phyloP scores from a whole-genome alignment of 2,888 invertebrate species.

The Fragum sueziense region DNA sequence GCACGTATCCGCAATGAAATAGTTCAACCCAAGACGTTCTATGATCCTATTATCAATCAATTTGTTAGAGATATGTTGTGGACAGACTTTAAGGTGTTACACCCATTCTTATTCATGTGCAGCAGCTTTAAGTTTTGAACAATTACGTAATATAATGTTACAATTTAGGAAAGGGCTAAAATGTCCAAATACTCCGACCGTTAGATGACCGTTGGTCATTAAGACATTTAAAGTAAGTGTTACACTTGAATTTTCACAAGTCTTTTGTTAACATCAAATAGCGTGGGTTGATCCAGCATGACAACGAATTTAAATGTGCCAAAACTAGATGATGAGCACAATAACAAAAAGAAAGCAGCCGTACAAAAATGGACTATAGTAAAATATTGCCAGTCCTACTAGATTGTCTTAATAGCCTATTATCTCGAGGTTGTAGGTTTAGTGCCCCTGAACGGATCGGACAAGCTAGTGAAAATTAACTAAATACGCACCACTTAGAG shows the following conservation, averaged over 20 bases:
- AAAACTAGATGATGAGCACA: not conserved
- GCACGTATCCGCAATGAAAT: too few relatives aligned
- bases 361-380: not conserved
- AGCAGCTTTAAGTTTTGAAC: too few relatives aligned
- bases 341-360: not conserved
- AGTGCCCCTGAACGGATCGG: not conserved
- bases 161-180: not conserved
- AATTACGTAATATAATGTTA: not conserved
- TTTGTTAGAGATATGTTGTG: too few relatives aligned
- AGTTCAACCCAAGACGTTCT: too few relatives aligned
- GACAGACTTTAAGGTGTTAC: too few relatives aligned
- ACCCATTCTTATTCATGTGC: too few relatives aligned
- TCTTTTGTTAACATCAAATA: not conserved
- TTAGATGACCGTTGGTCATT: not conserved
- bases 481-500: too few relatives aligned
- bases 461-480: not conserved
- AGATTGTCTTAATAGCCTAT: too few relatives aligned
- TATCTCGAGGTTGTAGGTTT: not conserved
- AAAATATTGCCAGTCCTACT: not conserved
- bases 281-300: not conserved
- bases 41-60: too few relatives aligned
- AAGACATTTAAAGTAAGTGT: too few relatives aligned
- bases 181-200: not conserved
- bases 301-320: not conserved
- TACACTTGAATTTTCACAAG: not conserved